Base-by-base conservation (phyloP, 2,888 invertebrate species). In the Erannis defoliaria region DNA sequence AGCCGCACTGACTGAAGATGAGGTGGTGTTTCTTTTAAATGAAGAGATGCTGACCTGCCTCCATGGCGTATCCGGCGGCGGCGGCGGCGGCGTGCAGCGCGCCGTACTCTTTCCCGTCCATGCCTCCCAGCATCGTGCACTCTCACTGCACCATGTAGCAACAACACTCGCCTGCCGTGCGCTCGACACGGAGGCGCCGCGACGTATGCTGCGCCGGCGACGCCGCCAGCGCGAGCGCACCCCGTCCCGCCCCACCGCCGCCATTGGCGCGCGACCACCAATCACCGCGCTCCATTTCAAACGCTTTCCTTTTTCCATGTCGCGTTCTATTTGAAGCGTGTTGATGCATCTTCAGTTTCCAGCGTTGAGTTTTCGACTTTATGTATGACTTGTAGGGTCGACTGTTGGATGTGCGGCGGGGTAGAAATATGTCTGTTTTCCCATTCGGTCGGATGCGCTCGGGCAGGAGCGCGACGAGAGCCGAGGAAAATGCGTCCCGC, bases 71-170 rank as follows among this genome's bases (percentile, higher is more conserved):
- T 0, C 86, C 85, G 2, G 90, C 90, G 61, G 89, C 90, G 2
- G 90, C 90, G 62, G 89, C 90, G 59, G 90, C 90, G 61, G 90
- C 90, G 67, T 91, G 92, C 85, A 92, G 86, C 82, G 91, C 90
- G 66, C 92, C 91, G 82, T 91, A 93, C 83, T 93, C 92, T 84
- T 93, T 93, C 73, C 92, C 91, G 77, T 91, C 91, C 92, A 93
- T 93, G 48, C 86, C 89, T 67, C 88, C 90, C 79, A 91, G 82
- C 92, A 92, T 91, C 86, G 80, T 85, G 74, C 82, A 79, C 79
- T 75, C 72, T 72, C 83, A 83, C 82, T 72, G 62, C 80, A 78
- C 81, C 68, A 67, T 64, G 54, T 53, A 51, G 50, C 57, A 55
- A 51, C 50, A 57, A 57, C 19, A 55, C 63, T 5, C 19, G 42